These are phyloP conservation scores for Caenorhabditis briggsae DNA, from an alignment of 1,140 invertebrate species.

Conservation along the genomic window DNA sequence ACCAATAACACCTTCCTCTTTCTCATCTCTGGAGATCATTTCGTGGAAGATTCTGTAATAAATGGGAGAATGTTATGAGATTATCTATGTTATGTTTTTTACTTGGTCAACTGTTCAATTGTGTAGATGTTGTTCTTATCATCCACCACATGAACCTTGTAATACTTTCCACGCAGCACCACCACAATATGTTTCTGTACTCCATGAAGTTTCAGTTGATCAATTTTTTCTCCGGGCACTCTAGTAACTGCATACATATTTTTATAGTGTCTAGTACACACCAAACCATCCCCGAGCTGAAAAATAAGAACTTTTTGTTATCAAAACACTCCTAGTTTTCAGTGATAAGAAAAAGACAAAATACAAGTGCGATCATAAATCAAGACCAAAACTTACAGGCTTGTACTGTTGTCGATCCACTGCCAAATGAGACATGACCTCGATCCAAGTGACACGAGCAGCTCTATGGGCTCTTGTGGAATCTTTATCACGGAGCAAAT, in stretches of 20 bases:
- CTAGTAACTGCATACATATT: constrained; percentile 71
- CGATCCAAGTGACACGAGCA: constrained; percentile 72
- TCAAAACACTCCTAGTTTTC: background rate
- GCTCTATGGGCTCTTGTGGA: constrained; percentile 70
- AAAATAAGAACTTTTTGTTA: constrained; percentile 16
- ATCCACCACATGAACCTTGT: constrained; percentile 73
- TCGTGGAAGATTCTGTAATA: constrained; percentile 68
- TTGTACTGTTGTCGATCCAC: constrained; percentile 68
- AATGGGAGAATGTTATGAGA: background rate
- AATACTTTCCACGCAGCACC: constrained; percentile 68
- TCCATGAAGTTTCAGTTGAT: constrained; percentile 66
- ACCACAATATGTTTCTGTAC: constrained; percentile 70
- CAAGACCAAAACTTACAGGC: constrained; percentile 60
- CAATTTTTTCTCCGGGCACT: constrained; percentile 66
- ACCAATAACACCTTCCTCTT: constrained; percentile 43
- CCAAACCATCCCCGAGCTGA: constrained; percentile 70
- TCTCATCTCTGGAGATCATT: constrained; percentile 61
- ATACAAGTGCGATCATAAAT: constrained; percentile 26
- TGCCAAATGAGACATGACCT: constrained; percentile 70
- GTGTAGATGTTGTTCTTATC: constrained; percentile 60
- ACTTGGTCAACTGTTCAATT: constrained; percentile 64
- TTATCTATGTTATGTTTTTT: background rate
- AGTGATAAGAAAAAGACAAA: constrained; percentile 32
- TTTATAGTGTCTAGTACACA: constrained; percentile 72
- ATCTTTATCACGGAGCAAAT: constrained; percentile 66